Base-by-base conservation (phyloP, 2,888 invertebrate genomes). In the Euphydryas editha region DNA sequence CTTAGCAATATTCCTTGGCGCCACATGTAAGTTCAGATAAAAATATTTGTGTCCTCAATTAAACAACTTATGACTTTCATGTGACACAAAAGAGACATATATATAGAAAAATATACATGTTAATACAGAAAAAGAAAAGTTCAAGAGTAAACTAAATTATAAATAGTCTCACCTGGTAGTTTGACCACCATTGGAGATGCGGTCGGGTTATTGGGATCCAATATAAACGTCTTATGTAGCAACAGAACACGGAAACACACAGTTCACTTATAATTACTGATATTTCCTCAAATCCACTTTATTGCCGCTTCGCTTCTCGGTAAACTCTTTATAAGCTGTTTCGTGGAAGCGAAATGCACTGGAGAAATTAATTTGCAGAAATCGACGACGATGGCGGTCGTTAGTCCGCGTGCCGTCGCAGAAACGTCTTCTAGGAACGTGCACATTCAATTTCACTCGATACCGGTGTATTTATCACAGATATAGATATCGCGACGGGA, bases 101-200 rank as follows among this genome's bases (percentile, higher is more conserved):
- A n/a, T n/a, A n/a, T n/a, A n/a, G n/a, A n/a, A n/a, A n/a, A n/a
- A n/a, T n/a, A n/a, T n/a, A n/a, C n/a, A n/a, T n/a, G n/a, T n/a
- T n/a, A 36, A 54, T n/a, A 54, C 30, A 54, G 17, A 36, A 54
- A 47, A 44, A n/a, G n/a, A n/a, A n/a, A 0, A 5, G 42, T 44
- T 18, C 15, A 24, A 24, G 7, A 24, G 1, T 6, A 10, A n/a
- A 8, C n/a, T 8, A 11, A 17, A 36, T 18, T 18, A 36, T 30
- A 11, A 36, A 54, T 2, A 17, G 11, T 54, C 87, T 90, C 72
- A 92, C 92, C 92, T 90, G 92, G 92, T 84, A 92, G 87, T 84
- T 90, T 92, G 76, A 91, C 92, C 92, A 92, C 92, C 92, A 92
- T 92, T 88, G 87, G 88, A 90, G 92, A 92, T 87, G 86, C 80